Evolutionary conservation across 2,888 invertebrate genomes (phyloP), one percentile per base, ranked within the genome.

Genomic region (Drosophila flavopinicola): DNA sequence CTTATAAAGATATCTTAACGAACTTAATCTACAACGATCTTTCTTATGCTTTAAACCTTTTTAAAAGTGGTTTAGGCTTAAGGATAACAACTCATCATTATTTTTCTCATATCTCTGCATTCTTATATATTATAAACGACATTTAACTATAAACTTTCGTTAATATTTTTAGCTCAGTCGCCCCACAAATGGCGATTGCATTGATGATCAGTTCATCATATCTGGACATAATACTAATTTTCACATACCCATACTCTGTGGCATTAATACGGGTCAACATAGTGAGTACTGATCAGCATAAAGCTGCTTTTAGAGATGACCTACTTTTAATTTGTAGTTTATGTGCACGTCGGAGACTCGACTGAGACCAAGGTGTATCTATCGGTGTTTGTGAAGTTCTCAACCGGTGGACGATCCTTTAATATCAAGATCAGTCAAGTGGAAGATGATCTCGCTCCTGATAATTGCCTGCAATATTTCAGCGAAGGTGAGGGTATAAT

Each of bases 241-340:
- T 64, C 89, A 93, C n/a, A 91, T 95, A 59, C 96, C 96, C 0
- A 92, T 93, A 4, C 90, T 96, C 17, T 96, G 96, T 86, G 96
- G 96, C 13, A 93, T 94, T 33, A 96, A 95, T 85, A 94, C 94
- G 0, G 95, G 95, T 10, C 95, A 95, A 88, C 95, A 95, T 79
- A 91, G 96, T 96, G 92, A 92, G 88, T 84, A 37, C 0, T 3
- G 3, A 9, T 0, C 5, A 3, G 0, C 2, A 0, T 1, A 7
- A 6, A 9, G 4, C 4, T 30, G 2, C 37, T 5, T 7, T 4
- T 9, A 0, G 1, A 6, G 4, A 35, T 15, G 33, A 0, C 13
- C 11, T 13, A 37, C 11, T 10, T 23, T 47, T 1, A 3, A 5
- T 9, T 90, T 92, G 10, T 88, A 96, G 96, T 95, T 57, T 95